Evolutionary conservation across 2,888 invertebrate genomes (phyloP), one percentile per base, ranked within the genome.

Genomic region (Nipponacmea schrenckii): DNA sequence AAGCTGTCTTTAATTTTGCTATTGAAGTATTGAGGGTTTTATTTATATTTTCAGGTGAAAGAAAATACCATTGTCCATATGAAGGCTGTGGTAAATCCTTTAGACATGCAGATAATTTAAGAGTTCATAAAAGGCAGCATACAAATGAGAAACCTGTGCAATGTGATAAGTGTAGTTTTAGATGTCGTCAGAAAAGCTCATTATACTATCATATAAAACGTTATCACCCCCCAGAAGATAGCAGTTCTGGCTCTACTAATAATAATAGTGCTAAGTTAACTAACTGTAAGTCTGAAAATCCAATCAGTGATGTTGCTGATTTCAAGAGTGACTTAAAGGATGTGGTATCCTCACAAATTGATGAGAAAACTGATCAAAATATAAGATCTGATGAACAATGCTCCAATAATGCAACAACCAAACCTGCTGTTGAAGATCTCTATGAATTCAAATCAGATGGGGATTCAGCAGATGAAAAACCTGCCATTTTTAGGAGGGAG

Each of bases 41-140:
- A 26, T 66, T 70, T 63, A 67, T 64, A 24, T 70, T 82, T 78
- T n/a, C 83, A 87, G 88, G 85, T 63, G 87, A 87, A 70, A 77
- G 86, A 46, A 86, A 83, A 46, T 86, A 80, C 77, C 82, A 82
- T 71, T 89, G 88, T 74, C 78, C 78, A 44, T 86, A 83, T 82
- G 80, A 81, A 5, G 84, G 84, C 7, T 89, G 88, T 75, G 82
- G 84, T n/a, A 87, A 86, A 75, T 85, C 85, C 7, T 88, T 87
- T 77, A 80, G 86, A 39, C 87, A 86, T 77, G 79, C 83, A 65
- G 87, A 87, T 74, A 86, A 86, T 72, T 80, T 89, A 66, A 85
- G 87, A 74, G 81, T 86, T 5, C 88, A 89, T 74, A 78, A 81
- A 66, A 77, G 84, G 39, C 83, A 85, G 68, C 88, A 89, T 78